Evolutionary conservation across 2,113 vertebrate genomes (phyloP), one percentile per base, ranked within the genome.

Genomic region (Cynopterus brachyotis): DNA sequence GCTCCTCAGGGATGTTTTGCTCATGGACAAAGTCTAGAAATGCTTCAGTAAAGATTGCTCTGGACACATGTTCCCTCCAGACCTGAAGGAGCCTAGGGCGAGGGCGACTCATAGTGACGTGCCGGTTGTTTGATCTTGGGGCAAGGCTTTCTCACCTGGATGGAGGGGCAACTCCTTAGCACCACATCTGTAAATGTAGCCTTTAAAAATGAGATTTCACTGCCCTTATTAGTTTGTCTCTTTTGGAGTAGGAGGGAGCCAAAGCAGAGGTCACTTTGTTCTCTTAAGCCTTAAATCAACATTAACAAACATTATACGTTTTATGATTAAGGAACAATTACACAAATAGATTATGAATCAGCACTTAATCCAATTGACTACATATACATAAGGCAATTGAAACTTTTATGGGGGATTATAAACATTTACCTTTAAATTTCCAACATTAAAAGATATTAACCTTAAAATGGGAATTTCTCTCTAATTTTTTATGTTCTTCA

Each of bases 341-440:
- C n/a, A 81, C 32, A 66, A 32, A 62, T 11, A 59, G 73, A 15
- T 75, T 50, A 70, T 90, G 73, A 93, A 53, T 96, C 45, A 53
- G 16, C 45, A 47, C 64, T 94, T 73, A 84, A 89, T 70, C 80
- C 72, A 66, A 60, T 69, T 53, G 57, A 50, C 40, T 37, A 67
- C 55, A 45, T 10, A 10, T 40, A 35, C 11, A 24, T 55, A 92
- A 94, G 24, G 26, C 57, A 75, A 7, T 37, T n/a, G 42, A 90
- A 85, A 75, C 7, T 59, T 89, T 53, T 6, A 5, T 24, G 47
- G n/a, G 10, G 6, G 19, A 13, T 79, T 89, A 37, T 70, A 94
- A 45, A 50, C 62, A 35, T 84, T 95, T 88, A 91, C 40, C 32
- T 80, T 87, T 30, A 80, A 86, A 90, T 87, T 86, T 59, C 32